Evolutionary conservation across 2,888 invertebrate species (phyloP), one percentile per base, ranked within the genome.

Genomic region (Caenorhabditis sulstoni): DNA sequence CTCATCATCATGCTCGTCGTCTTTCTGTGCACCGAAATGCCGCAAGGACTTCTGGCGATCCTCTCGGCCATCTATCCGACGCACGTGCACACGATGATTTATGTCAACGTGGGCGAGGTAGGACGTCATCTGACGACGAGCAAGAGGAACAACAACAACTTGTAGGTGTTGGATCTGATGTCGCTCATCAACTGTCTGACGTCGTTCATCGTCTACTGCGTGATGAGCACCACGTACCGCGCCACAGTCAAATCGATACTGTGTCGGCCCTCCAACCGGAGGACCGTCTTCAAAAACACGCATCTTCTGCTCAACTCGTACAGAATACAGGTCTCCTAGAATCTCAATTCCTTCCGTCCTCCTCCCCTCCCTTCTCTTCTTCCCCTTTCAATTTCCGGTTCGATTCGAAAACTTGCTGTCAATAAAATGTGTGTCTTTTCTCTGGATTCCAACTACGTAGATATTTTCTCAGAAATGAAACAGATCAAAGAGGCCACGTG

Each of bases 61-160:
- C 79, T 86, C 5, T 85, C 85, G 44, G 87, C 87, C 9, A 85
- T 87, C 50, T 86, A 86, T 55, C 86, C 86, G 1, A 86, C 83
- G 9, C 85, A 86, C 52, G 84, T 86, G n/a, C 85, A 86, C 44
- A 81, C 82, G 0, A 81, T 81, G 75, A 82, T 86, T 8, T 86
- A 86, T 49, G 81, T 86, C 9, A 82, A 86, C 67, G 81, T 86
- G 3, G 86, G 86, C 9, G 86, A 86, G 64, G 78, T 79, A 22
- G 18, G 37, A n/a, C 29, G n/a, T n/a, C n/a, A n/a, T n/a, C n/a
- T n/a, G n/a, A n/a, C n/a, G n/a, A n/a, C n/a, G n/a, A n/a, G n/a
- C n/a, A n/a, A n/a, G n/a, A n/a, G n/a, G n/a, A 29, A 5, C 29
- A 5, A 7, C 4, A 29, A 7, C 4, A 37, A 7, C 14, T 49